Evolutionary conservation across 2,888 invertebrate species (phyloP).

Genomic region (Watsonalla binaria): DNA sequence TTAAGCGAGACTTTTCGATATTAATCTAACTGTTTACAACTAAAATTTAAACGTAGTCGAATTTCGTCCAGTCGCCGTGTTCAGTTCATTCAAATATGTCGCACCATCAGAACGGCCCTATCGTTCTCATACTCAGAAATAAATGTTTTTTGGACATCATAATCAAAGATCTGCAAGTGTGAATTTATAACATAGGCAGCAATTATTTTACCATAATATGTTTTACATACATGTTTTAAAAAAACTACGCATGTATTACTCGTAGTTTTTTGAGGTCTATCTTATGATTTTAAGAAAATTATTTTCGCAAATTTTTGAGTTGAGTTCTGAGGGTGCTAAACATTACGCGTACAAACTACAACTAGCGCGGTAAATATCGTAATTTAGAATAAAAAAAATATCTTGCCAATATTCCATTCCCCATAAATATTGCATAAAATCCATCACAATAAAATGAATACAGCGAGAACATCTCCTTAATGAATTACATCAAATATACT

Average conservation of each 20-base stretch:
- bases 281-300: no score
- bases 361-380: constrained; percentile 51
- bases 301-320: no score
- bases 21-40: constrained; percentile 37
- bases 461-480: constrained; percentile 44
- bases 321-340: no score
- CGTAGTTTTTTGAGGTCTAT: no score
- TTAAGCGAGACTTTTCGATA: constrained; percentile 33
- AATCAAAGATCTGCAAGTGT: no score
- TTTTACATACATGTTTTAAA: no score
- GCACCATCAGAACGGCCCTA: no score
- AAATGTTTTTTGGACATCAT: no score
- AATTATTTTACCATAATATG: no score
- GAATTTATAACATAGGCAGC: no score
- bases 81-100: constrained; percentile 18
- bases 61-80: constrained; percentile 46
- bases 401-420: constrained; percentile 6
- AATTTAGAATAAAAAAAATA: constrained; percentile 34
- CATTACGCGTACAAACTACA: constrained; percentile 42
- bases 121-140: no score
- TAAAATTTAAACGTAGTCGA: constrained; percentile 38
- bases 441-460: constrained; percentile 56
- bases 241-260: no score
- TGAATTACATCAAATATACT: constrained; percentile 53
- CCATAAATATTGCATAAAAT: constrained; percentile 61